Evolutionary conservation across 2,113 vertebrate genomes (phyloP).

Genomic region (Pomatorhinus ruficollis): DNA sequence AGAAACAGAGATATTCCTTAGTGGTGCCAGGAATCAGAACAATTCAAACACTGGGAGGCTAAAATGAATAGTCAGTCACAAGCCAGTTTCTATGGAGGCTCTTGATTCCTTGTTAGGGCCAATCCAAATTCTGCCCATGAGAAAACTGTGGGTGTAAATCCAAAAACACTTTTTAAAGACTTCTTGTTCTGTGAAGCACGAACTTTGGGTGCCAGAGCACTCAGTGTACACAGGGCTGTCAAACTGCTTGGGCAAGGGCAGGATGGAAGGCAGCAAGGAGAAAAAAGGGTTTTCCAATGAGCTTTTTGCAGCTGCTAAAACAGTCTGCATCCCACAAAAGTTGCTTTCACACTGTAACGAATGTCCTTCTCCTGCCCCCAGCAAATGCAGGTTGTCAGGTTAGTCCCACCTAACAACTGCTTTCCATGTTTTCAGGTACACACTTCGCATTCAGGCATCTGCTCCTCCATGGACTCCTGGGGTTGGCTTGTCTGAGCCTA

Average conservation of each 20-base stretch:
- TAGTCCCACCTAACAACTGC: neutral
- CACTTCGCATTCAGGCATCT: neutral
- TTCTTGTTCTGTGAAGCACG: neutral
- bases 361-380: neutral
- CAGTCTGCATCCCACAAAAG: neutral
- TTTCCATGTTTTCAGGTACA: neutral
- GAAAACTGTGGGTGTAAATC: conserved; percentile 4
- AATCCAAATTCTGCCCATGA: neutral
- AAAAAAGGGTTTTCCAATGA: neutral
- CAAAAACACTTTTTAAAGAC: neutral
- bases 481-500: neutral
- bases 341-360: neutral
- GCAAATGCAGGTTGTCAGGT: neutral
- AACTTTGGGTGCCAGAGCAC: neutral
- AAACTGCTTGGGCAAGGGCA: neutral
- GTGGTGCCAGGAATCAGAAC: neutral
- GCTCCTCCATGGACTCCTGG: neutral
- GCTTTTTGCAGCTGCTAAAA: neutral
- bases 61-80: neutral
- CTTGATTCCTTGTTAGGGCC: neutral
- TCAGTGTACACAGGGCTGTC: neutral
- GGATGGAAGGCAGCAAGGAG: neutral
- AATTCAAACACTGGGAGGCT: neutral
- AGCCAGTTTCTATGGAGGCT: neutral
- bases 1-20: neutral